phyloP scores from a whole-genome alignment of 2,888 invertebrate species.

The Trimorus sp. region DNA sequence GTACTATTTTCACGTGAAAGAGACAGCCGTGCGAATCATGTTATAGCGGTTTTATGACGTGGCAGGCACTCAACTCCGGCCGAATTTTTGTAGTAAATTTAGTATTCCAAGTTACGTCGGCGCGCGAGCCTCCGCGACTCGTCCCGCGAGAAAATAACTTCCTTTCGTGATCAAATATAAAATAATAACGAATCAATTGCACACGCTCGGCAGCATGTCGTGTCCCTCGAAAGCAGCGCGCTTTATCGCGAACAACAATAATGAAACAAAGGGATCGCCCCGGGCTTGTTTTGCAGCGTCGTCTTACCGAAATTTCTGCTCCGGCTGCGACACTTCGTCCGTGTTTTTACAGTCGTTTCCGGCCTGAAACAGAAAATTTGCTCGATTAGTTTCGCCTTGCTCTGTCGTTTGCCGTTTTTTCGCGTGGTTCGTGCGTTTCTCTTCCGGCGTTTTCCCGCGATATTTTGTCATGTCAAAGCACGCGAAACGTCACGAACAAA shows the following conservation, averaged over 20 bases:
- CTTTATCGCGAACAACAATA: slow-evolving; percentile 16
- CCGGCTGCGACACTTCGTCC: slow-evolving; percentile 70
- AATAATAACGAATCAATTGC: slow-evolving; percentile 51
- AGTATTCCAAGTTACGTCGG: slow-evolving; percentile 61
- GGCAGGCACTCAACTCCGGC: slow-evolving; percentile 66
- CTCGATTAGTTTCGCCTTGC: background rate
- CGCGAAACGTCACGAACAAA: no score
- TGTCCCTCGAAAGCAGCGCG: background rate
- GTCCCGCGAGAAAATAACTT: slow-evolving; percentile 50
- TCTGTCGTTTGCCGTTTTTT: no score
- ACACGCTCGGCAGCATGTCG: background rate
- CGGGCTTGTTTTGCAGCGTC: background rate
- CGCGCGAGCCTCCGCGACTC: slow-evolving; percentile 48
- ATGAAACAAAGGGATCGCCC: background rate
- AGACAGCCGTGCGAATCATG: slow-evolving; percentile 63
- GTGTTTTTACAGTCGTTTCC: slow-evolving; percentile 72
- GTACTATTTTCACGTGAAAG: slow-evolving; percentile 65
- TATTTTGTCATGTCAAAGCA: no score
- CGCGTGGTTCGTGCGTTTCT: no score
- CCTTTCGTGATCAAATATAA: slow-evolving; percentile 50
- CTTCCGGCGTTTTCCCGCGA: no score
- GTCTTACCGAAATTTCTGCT: slow-evolving; percentile 73
- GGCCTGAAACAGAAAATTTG: slow-evolving; percentile 68
- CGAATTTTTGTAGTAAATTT: slow-evolving; percentile 67
- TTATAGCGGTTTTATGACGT: slow-evolving; percentile 65